Evolutionary conservation across 1,140 invertebrate species (phyloP).

Genomic region (Berghia stephanieae): DNA sequence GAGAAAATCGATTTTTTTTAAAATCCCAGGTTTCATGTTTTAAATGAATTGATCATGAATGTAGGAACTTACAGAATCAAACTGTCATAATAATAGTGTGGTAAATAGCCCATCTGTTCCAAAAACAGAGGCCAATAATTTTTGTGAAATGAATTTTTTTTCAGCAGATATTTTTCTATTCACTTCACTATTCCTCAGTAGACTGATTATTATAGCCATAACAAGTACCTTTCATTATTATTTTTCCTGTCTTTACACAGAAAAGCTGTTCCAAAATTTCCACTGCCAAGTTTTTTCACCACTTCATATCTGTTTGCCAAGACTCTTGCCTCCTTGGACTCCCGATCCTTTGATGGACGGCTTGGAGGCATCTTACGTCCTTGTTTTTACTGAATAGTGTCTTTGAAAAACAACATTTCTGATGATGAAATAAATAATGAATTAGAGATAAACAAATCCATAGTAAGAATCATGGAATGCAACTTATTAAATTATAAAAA

Average conservation of each 20-base stretch:
- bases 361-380: conserved; percentile 39
- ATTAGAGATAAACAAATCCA: background rate
- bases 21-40: too few species aligned
- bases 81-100: background rate
- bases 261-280: conserved; percentile 67
- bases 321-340: conserved; percentile 48
- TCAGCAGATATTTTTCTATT: too few species aligned
- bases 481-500: background rate
- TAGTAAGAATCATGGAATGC: background rate
- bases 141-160: too few species aligned
- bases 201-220: background rate
- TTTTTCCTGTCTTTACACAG: conserved; percentile 60
- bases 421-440: background rate
- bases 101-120: too few species aligned
- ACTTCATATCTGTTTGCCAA: conserved; percentile 63
- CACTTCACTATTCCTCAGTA: too few species aligned
- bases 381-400: background rate
- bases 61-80: background rate
- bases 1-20: too few species aligned
- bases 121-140: too few species aligned
- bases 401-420: background rate
- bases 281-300: conserved; percentile 63
- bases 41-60: background rate
- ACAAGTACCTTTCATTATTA: conserved; percentile 41
- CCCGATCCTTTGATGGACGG: conserved; percentile 36